Percentiles rank a stretch among this genome's conserved stretches.
Evolutionary conservation across 2,888 invertebrate genomes (phyloP).

Genomic region (Erannis defoliaria): DNA sequence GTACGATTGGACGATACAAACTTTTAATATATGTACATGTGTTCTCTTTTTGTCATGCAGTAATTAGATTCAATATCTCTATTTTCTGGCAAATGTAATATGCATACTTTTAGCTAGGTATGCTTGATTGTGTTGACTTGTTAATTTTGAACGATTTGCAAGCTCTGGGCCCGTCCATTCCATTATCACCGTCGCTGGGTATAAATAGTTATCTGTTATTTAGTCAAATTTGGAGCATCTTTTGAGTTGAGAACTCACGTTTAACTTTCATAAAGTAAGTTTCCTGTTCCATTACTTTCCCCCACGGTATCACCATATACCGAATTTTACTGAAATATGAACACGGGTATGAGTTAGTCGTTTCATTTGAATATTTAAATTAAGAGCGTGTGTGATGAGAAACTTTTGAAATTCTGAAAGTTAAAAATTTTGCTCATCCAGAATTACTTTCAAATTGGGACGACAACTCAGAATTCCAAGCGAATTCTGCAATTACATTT

Average conservation of each 20-base stretch:
- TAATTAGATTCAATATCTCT: no score
- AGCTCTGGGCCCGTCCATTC: no score
- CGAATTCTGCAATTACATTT: neutral
- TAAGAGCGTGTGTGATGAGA: conserved; percentile 15
- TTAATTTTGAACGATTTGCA: no score
- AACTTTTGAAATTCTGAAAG: conserved; percentile 20
- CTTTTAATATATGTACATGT: no score
- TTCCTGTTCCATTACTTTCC: neutral
- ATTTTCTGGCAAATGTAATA: no score
- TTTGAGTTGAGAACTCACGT: neutral
- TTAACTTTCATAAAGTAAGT: neutral
- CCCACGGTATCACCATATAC: neutral
- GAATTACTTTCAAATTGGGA: neutral
- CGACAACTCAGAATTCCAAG: neutral
- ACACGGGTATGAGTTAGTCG: conserved; percentile 39
- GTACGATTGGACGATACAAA: no score
- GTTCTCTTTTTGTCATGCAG: no score
- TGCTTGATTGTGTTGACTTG: no score
- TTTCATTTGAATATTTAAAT: conserved; percentile 42
- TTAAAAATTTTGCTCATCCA: conserved; percentile 8
- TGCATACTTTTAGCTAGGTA: no score
- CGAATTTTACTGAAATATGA: conserved; percentile 28
- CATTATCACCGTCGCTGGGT: no score
- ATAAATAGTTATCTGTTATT: no score
- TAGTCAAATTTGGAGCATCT: no score